These are phyloP conservation scores for Odocoileus virginianus DNA, from an alignment of 2,113 vertebrate genomes.

Conservation along the genomic window DNA sequence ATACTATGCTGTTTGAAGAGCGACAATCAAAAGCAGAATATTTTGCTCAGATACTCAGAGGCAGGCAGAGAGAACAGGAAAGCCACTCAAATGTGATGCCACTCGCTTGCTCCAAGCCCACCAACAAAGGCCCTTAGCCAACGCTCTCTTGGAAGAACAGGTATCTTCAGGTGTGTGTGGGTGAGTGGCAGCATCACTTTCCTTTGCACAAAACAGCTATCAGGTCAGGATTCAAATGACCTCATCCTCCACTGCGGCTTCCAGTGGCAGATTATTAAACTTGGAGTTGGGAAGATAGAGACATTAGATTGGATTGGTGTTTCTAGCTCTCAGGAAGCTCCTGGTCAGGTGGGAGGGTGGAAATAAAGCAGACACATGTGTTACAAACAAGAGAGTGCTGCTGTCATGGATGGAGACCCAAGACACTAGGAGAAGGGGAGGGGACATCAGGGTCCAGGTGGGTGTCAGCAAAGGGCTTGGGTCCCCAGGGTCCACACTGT, in stretches of 20 bases:
- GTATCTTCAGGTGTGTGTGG: background rate
- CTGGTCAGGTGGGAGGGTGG: background rate
- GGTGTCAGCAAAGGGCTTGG: rapidly evolving
- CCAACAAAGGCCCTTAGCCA: background rate
- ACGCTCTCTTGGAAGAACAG: background rate
- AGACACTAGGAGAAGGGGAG: background rate
- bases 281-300: background rate
- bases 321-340: background rate
- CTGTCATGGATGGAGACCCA: background rate
- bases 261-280: background rate
- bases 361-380: rapidly evolving
- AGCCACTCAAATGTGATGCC: background rate
- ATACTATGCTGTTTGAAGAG: constrained; percentile 45
- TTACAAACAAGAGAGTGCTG: background rate
- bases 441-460: no score
- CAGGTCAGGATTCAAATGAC: background rate
- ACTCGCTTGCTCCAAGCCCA: background rate
- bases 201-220: background rate
- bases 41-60: constrained; percentile 39
- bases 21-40: constrained; percentile 20
- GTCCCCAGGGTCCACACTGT: no score
- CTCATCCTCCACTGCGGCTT: background rate
- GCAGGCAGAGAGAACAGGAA: background rate
- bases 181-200: background rate
- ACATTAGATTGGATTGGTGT: rapidly evolving